Base-by-base conservation (phyloP, 2,888 invertebrate genomes). In the Phlogophora meticulosa region DNA sequence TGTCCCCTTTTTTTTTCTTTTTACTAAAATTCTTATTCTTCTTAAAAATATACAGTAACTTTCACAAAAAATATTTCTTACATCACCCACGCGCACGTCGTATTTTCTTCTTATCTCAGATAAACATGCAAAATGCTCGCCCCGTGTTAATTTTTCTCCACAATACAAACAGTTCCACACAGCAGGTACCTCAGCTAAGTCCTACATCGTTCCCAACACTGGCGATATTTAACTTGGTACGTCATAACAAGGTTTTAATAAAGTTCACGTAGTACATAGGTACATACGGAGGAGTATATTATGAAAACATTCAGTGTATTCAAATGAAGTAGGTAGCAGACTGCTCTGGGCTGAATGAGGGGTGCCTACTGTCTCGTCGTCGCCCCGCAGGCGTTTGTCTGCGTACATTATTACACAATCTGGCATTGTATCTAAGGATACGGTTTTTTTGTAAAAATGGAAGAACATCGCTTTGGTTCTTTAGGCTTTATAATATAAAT, bases 291-390 rank as follows among this genome's bases (percentile, higher is more conserved):
- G 20, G 7, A 62, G 34, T 45, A 20, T 34, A 66, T 46, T 78
- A 72, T 65, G 70, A 67, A 70, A 76, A 65, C 62, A 70, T 82
- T 82, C 51, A 73, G 61, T 77, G 71, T 84, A 83, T 86, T 85
- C 82, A 86, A 88, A 88, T 87, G 81, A 85, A 85, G 84, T 83
- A 82, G 78, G 82, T 76, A 73, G 82, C 71, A 86, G 85, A 87
- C 85, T 70, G 81, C 85, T 81, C 64, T 57, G 45, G 83, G 89
- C 81, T 59, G 55, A 67, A 76, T 72, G 74, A 78, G 71, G 75
- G 72, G 81, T 48, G 40, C 24, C 42, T 72, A 67, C 76, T 74
- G 86, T 83, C 85, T 78, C 70, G 82, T 75, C 81, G 72, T 75
- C 74, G 67, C 69, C 84, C 76, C 72, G 68, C 59, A 62, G 72